A percentile compares a stretch with the other conserved stretches of the same genome.
phyloP scores from a whole-genome alignment of 2,888 invertebrate genomes.

The Maniola hyperantus region DNA sequence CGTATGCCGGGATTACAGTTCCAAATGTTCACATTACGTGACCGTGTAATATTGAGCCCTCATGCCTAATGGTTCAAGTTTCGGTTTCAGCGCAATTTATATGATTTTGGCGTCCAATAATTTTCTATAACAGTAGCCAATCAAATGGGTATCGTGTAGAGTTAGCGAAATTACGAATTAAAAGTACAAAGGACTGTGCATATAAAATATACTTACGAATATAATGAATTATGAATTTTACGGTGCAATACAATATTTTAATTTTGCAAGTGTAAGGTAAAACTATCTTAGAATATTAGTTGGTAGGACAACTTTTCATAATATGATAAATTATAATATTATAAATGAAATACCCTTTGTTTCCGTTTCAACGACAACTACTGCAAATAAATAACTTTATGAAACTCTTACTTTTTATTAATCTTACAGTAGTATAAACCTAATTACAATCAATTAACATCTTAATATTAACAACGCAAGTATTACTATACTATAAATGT shows the following conservation, averaged over 20 bases:
- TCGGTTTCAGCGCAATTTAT: no score
- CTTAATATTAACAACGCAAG: background rate
- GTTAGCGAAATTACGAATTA: slow-evolving; percentile 37
- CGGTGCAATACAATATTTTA: slow-evolving; percentile 53
- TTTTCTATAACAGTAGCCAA: background rate
- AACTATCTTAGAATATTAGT: slow-evolving; percentile 3
- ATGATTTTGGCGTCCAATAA: background rate
- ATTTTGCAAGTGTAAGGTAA: slow-evolving; percentile 23
- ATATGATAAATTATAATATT: background rate
- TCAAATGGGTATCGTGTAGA: background rate
- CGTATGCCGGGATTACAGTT: no score
- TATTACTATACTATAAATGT: no score
- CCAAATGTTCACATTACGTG: no score
- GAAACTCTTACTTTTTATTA: slow-evolving; percentile 1
- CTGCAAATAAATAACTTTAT: background rate
- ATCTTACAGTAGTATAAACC: background rate
- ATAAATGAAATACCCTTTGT: background rate
- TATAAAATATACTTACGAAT: slow-evolving; percentile 41
- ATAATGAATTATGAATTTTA: slow-evolving; percentile 39
- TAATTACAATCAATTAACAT: background rate
- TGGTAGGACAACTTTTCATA: background rate
- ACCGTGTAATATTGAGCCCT: no score
- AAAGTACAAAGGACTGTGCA: slow-evolving; percentile 44
- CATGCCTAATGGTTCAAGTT: no score
- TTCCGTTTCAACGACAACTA: background rate